These are phyloP conservation scores for Galaxea fascicularis DNA, from an alignment of 92 coral and sea anemone species.

Conservation along the genomic window DNA sequence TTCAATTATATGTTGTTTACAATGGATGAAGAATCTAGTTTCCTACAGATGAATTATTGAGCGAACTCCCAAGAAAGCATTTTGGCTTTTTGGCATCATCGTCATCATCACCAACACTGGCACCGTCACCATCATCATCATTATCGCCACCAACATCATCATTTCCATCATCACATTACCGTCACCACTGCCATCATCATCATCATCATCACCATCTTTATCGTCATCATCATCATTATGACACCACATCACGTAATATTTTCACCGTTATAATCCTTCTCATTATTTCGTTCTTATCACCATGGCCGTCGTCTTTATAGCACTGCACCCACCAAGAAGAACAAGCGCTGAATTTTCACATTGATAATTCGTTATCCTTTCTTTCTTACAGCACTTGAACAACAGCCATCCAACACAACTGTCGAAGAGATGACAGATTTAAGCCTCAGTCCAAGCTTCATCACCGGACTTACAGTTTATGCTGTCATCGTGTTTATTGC, in stretches of 20 bases:
- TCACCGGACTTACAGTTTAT: constrained; percentile 52
- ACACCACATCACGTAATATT: no score
- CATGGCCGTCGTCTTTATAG: no score
- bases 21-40: no score
- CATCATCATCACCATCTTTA: neutral
- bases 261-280: no score
- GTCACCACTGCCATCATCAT: neutral
- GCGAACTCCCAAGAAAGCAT: no score
- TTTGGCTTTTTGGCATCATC: neutral
- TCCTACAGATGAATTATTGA: no score
- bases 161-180: neutral
- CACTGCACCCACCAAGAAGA: no score
- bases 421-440: neutral
- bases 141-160: neutral
- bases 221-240: no score
- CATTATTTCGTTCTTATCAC: no score
- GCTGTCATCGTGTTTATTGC: constrained; percentile 62
- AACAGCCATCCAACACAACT: constrained; percentile 34
- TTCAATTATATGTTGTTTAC: no score
- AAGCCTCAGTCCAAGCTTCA: constrained; percentile 8
- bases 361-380: neutral
- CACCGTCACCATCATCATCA: neutral
- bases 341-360: neutral
- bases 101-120: neutral
- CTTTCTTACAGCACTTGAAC: neutral